These are phyloP conservation scores for Idaea biselata DNA, from an alignment of 2,888 invertebrate genomes.

Conservation along the genomic window DNA sequence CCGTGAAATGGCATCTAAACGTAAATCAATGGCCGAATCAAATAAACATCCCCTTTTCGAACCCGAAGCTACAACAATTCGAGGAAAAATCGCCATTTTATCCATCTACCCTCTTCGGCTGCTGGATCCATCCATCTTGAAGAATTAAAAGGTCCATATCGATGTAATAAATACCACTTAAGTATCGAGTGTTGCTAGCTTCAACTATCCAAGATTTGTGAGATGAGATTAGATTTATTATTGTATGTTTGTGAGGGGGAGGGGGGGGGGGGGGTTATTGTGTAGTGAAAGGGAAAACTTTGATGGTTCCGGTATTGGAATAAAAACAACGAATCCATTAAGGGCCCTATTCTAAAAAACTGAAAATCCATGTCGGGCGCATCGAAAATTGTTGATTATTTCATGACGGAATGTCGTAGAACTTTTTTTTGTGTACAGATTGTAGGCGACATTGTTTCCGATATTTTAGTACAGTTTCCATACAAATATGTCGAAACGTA, in stretches of 20 bases:
- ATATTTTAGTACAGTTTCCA: too few species aligned
- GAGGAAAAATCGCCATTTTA: neutral
- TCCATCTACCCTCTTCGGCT: conserved; percentile 14
- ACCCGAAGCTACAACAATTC: conserved; percentile 12
- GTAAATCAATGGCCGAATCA: too few species aligned
- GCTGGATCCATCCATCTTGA: conserved; percentile 25
- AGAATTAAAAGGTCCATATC: conserved; percentile 30
- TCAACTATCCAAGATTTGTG: neutral
- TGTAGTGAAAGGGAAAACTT: neutral
- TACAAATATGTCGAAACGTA: too few species aligned
- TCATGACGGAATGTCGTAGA: too few species aligned
- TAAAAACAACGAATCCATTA: too few species aligned
- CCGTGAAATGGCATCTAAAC: too few species aligned
- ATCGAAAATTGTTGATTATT: too few species aligned
- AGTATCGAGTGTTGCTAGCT: conserved; percentile 35
- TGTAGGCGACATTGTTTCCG: too few species aligned
- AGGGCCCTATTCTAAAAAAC: too few species aligned
- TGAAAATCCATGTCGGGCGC: too few species aligned
- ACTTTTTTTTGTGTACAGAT: too few species aligned
- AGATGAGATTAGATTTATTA: conserved; percentile 11
- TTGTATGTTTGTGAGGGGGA: conserved; percentile 24
- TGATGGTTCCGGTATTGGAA: neutral
- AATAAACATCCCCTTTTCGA: conserved; percentile 2
- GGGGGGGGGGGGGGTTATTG: conserved; percentile 1
- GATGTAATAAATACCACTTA: conserved; percentile 35